Evolutionary conservation across 2,888 invertebrate species (phyloP).

Genomic region (Enchytraeus crypticus): DNA sequence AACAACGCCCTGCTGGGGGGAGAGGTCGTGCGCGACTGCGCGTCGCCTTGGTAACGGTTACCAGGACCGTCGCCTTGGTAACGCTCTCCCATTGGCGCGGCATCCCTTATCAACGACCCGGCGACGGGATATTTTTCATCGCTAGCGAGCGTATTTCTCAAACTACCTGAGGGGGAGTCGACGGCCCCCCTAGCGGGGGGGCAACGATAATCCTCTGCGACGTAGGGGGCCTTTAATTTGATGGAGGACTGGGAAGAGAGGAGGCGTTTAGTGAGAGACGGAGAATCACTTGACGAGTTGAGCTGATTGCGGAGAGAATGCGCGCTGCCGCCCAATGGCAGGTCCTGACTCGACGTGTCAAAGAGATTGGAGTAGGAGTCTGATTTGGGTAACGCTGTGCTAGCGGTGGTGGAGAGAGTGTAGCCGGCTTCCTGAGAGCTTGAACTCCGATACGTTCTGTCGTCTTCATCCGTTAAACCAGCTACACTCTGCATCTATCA

Average conservation of each 20-base stretch:
- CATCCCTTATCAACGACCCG: slow-evolving; percentile 22
- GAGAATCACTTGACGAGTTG: slow-evolving; percentile 1
- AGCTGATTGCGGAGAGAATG: slow-evolving; percentile 24
- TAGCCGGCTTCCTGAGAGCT: slow-evolving; percentile 21
- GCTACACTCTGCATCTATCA: too few species aligned
- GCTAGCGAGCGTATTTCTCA: slow-evolving; percentile 10
- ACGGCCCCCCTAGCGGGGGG: not conserved
- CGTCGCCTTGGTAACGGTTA: not conserved
- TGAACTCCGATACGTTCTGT: slow-evolving; percentile 1
- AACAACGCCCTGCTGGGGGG: not conserved
- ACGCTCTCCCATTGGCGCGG: not conserved
- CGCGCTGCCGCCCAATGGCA: slow-evolving; percentile 27
- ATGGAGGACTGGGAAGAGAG: not conserved
- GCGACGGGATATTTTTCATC: slow-evolving; percentile 23
- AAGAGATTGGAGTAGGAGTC: slow-evolving; percentile 26
- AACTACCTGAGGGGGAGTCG: not conserved
- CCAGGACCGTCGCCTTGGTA: not conserved
- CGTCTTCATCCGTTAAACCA: slow-evolving; percentile 17
- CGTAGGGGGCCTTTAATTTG: too few species aligned
- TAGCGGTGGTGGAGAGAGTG: slow-evolving; percentile 10
- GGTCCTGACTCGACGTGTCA: slow-evolving; percentile 18
- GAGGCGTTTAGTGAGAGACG: not conserved
- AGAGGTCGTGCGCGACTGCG: not conserved
- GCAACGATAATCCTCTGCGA: not conserved
- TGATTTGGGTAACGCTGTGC: slow-evolving; percentile 12